These are phyloP conservation scores for crab-eating macaque (Macaca fascicularis) DNA, from an alignment of 2,113 vertebrate genomes.

Conservation along the genomic window DNA sequence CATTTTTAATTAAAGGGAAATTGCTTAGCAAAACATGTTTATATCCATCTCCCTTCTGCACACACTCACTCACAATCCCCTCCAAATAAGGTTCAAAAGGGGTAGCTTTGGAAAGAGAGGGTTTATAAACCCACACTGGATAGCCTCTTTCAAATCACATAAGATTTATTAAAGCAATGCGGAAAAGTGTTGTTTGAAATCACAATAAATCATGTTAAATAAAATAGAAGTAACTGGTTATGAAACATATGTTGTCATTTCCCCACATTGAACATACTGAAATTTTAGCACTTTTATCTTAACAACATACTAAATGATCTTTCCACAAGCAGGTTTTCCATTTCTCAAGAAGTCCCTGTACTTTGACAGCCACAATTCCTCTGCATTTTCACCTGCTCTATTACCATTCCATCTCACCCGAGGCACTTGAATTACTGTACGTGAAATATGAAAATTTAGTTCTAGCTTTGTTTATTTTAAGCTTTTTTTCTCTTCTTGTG, in stretches of 20 bases:
- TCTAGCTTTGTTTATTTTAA: constrained; percentile 51
- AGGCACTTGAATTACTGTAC: not conserved
- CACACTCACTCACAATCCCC: not conserved
- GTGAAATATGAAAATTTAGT: constrained; percentile 49
- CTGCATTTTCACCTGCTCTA: constrained; percentile 28
- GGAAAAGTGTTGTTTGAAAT: not conserved
- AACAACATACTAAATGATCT: not conserved
- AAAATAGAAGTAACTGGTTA: constrained; percentile 6
- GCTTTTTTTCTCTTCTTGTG: constrained; percentile 44
- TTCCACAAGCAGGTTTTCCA: not conserved
- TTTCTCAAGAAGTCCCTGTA: not conserved
- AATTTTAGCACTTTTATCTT: not conserved
- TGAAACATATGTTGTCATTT: not conserved
- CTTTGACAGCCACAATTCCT: not conserved
- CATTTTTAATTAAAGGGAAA: constrained; percentile 78
- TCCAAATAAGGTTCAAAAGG: constrained; percentile 44
- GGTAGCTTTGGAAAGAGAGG: not conserved
- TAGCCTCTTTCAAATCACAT: not conserved
- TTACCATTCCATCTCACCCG: not conserved
- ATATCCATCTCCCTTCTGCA: constrained; percentile 9
- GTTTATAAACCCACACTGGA: not conserved
- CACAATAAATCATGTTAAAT: not conserved
- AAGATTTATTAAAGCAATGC: not conserved
- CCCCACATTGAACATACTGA: not conserved
- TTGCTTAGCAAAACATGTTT: constrained; percentile 70